These are phyloP conservation scores for Catonia carolina DNA, from an alignment of 2,888 invertebrate genomes.

Conservation along the genomic window DNA sequence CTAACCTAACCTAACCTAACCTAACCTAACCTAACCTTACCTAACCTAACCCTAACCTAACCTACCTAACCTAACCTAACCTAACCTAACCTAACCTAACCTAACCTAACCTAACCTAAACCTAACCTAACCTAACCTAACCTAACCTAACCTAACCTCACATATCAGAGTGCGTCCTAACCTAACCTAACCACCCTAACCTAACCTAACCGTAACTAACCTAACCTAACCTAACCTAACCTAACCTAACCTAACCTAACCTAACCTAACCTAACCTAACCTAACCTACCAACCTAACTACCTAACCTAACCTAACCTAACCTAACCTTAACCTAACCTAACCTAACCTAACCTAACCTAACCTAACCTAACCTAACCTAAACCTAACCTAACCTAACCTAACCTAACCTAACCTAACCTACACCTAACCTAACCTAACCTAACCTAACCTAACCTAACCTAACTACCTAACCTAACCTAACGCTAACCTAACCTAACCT, in stretches of 20 bases:
- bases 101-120: too few relatives aligned
- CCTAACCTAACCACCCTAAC: too few relatives aligned
- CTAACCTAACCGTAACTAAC: not conserved
- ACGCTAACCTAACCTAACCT: too few relatives aligned
- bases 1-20: constrained; percentile 17
- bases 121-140: constrained; percentile 20
- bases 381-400: too few relatives aligned
- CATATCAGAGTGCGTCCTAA: too few relatives aligned
- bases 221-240: constrained; percentile 24
- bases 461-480: not conserved
- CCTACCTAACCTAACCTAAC: constrained; percentile 19
- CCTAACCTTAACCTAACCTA: too few relatives aligned
- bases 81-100: constrained; percentile 4
- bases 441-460: constrained; percentile 19
- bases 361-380: not conserved
- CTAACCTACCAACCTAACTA: constrained; percentile 2
- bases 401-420: too few relatives aligned
- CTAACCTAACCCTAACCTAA: constrained; percentile 15
- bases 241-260: constrained; percentile 25
- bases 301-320: constrained; percentile 10
- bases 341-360: constrained; percentile 10
- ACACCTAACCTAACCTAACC: too few relatives aligned
- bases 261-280: constrained; percentile 13
- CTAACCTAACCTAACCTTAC: constrained; percentile 17
- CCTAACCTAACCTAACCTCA: constrained; percentile 15